phyloP scores from a whole-genome alignment of 2,113 vertebrate species.

The Meriones unguiculatus region DNA sequence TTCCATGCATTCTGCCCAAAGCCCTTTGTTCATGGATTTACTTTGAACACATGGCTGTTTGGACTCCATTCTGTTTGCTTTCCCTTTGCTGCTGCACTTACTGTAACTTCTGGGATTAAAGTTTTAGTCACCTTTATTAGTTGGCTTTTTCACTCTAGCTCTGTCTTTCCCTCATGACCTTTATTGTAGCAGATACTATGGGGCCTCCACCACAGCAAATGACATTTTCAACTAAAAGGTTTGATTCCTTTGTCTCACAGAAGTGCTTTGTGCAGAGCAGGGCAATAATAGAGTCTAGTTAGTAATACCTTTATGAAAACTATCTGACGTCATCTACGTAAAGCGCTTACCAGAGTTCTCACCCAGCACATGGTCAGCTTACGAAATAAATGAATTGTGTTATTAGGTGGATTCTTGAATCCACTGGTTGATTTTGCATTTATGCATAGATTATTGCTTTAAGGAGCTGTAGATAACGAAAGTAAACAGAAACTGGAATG shows the following conservation, averaged over 20 bases:
- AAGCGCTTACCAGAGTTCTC: neutral
- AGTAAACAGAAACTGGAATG: neutral
- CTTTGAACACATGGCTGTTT: neutral
- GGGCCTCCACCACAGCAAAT: neutral
- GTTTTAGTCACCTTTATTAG: neutral
- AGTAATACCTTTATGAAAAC: neutral
- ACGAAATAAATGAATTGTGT: neutral
- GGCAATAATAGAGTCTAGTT: neutral
- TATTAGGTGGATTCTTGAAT: constrained; percentile 29
- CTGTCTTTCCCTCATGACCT: neutral
- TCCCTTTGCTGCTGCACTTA: neutral
- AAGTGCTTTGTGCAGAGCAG: neutral
- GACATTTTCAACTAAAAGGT: neutral
- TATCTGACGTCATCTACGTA: neutral
- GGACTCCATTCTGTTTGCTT: neutral
- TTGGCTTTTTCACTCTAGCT: neutral
- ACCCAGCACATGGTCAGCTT: neutral
- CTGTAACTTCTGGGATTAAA: neutral
- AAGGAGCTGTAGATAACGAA: constrained; percentile 11
- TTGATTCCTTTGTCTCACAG: constrained; percentile 19
- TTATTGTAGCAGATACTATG: neutral
- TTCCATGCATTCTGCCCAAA: no score
- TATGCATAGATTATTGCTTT: neutral
- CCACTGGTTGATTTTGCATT: neutral
- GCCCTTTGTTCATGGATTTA: neutral